Conservation (phyloP, 2,113 vertebrate genomes). For the Sceloporus undulatus region DNA sequence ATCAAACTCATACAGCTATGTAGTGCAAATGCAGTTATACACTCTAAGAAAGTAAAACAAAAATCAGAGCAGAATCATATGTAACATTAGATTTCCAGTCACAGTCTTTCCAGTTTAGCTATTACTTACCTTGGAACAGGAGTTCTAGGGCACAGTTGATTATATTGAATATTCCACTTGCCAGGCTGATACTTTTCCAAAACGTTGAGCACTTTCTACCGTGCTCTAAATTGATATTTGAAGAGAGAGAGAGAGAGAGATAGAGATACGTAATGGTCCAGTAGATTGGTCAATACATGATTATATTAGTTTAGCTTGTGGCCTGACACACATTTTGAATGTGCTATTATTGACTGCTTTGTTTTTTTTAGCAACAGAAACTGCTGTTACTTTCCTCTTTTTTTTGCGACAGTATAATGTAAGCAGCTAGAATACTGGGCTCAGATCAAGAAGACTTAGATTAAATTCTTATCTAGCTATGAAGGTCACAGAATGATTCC, state of each 20-base stretch:
- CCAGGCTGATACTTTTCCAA: conserved; percentile 85
- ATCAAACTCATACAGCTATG: no score
- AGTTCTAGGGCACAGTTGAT: conserved; percentile 81
- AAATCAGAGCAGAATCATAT: neutral
- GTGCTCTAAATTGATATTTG: conserved; percentile 85
- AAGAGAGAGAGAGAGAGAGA: neutral
- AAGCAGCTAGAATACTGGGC: no score
- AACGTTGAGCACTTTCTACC: conserved; percentile 90
- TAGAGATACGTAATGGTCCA: neutral
- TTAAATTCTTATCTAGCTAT: no score
- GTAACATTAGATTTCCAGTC: neutral
- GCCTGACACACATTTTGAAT: neutral
- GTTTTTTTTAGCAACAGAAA: no score
- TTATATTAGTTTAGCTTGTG: neutral
- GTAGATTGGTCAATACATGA: neutral
- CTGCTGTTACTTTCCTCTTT: no score
- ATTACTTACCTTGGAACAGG: conserved; percentile 91
- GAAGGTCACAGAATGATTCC: no score
- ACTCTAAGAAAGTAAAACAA: neutral
- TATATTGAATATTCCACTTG: conserved; percentile 90
- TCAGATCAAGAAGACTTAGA: no score
- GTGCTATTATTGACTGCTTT: no score
- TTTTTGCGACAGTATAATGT: no score
- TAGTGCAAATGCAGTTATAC: neutral
- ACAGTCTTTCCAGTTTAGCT: conserved; percentile 14